Percentiles rank a stretch among this genome's conserved stretches.
Evolutionary conservation across 2,797 vertebrate species (phyloP).

Genomic region (Protonibea diacanthus): DNA sequence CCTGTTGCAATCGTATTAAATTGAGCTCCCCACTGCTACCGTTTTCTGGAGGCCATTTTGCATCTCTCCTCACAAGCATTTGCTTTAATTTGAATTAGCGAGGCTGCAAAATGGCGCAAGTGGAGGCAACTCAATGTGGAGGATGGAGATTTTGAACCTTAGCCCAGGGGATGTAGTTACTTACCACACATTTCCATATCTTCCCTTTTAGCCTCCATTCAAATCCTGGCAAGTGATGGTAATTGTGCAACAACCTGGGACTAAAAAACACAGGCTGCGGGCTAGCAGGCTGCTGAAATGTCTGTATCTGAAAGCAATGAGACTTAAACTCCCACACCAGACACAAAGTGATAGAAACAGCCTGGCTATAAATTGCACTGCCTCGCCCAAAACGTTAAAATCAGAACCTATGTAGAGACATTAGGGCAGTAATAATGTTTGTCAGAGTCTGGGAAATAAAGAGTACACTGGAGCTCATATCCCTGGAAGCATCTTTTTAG

Average conservation of each 20-base stretch:
- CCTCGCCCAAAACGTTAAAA: conserved; percentile 45
- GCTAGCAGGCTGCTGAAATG: conserved; percentile 58
- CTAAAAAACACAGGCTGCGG: conserved; percentile 54
- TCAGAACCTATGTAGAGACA: conserved; percentile 54
- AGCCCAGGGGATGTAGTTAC: conserved; percentile 60
- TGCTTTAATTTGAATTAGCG: conserved; percentile 49
- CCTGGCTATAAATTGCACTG: conserved; percentile 49
- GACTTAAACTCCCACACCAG: conserved; percentile 66
- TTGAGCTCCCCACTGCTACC: conserved; percentile 42
- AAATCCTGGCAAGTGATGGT: conserved; percentile 61
- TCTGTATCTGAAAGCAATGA: conserved; percentile 53
- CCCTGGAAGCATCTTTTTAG: conserved; percentile 52
- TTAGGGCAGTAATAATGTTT: conserved; percentile 59
- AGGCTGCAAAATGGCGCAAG: conserved; percentile 44
- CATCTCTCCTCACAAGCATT: conserved; percentile 33
- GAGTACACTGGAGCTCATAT: conserved; percentile 25
- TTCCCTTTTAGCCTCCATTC: conserved; percentile 63
- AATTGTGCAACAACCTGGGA: conserved; percentile 62
- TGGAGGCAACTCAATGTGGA: conserved; percentile 45
- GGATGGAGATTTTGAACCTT: conserved; percentile 55
- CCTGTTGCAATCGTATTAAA: conserved; percentile 35
- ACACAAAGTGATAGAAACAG: conserved; percentile 58
- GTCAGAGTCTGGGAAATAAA: conserved; percentile 42
- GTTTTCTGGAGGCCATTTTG: conserved; percentile 58
- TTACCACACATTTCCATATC: conserved; percentile 69